Percentiles rank a stretch among this genome's conserved stretches.
Evolutionary conservation across 2,888 invertebrate genomes (phyloP).

Genomic region (Girardia tigrina): DNA sequence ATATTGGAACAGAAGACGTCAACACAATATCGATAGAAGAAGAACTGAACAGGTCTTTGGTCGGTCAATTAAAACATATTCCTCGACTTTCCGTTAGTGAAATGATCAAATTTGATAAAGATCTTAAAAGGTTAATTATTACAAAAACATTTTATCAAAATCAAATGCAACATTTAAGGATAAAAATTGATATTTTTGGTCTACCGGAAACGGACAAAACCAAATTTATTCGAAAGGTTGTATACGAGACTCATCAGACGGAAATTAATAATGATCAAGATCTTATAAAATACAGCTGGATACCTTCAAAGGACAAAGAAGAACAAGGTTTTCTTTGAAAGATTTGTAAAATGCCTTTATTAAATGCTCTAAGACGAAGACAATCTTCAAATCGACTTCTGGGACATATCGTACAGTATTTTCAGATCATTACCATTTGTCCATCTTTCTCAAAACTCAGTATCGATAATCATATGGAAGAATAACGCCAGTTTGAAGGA

Average conservation of each 20-base stretch:
- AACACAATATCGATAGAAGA: neutral
- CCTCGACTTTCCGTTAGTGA: neutral
- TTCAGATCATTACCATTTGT: neutral
- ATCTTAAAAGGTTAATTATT: neutral
- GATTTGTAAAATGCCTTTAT: neutral
- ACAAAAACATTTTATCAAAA: too few relatives aligned
- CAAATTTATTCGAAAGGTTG: neutral
- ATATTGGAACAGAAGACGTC: neutral
- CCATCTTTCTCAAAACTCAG: neutral
- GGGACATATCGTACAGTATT: neutral
- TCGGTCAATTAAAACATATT: neutral
- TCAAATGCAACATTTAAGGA: neutral
- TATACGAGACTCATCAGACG: neutral
- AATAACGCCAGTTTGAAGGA: neutral
- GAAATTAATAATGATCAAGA: neutral
- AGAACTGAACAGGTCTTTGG: neutral
- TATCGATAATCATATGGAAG: neutral
- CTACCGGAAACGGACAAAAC: slow-evolving; percentile 11
- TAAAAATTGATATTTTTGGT: slow-evolving; percentile 8
- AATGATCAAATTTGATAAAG: neutral
- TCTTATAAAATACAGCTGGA: neutral
- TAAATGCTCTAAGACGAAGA: too few relatives aligned
- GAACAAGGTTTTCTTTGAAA: neutral
- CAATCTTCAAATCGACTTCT: slow-evolving; percentile 4
- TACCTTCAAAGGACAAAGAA: neutral